Conservation (phyloP, 2,888 invertebrate genomes). For the Aplocera efformata region DNA sequence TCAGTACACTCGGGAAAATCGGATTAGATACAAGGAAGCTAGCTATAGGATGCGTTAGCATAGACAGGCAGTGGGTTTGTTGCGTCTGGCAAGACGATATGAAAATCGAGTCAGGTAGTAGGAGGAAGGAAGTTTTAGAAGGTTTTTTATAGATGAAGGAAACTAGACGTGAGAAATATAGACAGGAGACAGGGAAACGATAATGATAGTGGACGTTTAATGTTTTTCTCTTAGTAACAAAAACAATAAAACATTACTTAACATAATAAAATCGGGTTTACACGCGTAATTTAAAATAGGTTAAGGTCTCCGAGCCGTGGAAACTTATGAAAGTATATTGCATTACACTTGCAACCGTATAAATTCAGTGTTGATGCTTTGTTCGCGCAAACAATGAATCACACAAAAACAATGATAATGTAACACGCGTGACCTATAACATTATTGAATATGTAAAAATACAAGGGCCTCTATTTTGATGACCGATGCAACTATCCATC, state of each 20-base stretch:
- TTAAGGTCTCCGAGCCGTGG: conserved; percentile 10
- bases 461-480: conserved; percentile 31
- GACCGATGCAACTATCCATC: conserved; percentile 15
- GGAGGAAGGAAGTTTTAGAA: too few relatives aligned
- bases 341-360: conserved; percentile 26
- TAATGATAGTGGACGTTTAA: too few relatives aligned
- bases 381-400: conserved; percentile 45
- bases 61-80: too few relatives aligned
- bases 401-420: conserved; percentile 44
- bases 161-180: too few relatives aligned
- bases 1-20: conserved; percentile 38
- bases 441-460: conserved; percentile 50
- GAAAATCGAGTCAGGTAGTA: too few relatives aligned
- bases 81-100: background rate
- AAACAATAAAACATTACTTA: too few relatives aligned
- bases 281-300: background rate
- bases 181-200: too few relatives aligned
- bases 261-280: background rate
- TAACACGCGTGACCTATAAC: conserved; percentile 42
- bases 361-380: conserved; percentile 29
- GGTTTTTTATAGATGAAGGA: too few relatives aligned
- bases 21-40: conserved; percentile 26
- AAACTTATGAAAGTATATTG: conserved; percentile 16
- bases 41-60: conserved; percentile 18
- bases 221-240: too few relatives aligned